phyloP scores from a whole-genome alignment of 2,113 vertebrate species.

The Psilopogon haemacephalus region DNA sequence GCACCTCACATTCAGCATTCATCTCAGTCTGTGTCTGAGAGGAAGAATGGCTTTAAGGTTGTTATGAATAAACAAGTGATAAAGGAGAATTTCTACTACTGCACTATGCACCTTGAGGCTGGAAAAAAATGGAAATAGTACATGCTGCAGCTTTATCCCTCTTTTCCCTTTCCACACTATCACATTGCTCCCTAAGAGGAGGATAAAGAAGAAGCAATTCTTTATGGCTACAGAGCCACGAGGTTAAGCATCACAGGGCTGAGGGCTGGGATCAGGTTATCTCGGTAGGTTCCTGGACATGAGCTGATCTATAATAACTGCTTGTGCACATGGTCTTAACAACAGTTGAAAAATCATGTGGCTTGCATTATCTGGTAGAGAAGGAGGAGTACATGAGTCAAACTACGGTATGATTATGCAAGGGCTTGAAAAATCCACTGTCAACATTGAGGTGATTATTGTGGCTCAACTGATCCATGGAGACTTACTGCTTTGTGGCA shows the following conservation, averaged over 20 bases:
- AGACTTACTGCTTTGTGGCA: background rate
- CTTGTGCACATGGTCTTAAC: background rate
- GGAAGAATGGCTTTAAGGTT: background rate
- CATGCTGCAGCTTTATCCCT: background rate
- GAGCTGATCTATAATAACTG: background rate
- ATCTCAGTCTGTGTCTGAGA: background rate
- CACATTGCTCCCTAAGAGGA: background rate
- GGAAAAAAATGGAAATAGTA: background rate
- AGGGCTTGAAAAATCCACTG: rapidly evolving
- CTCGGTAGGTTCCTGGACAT: background rate
- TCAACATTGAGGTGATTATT: background rate
- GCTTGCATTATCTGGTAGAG: background rate
- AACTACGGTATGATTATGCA: background rate
- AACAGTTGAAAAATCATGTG: background rate
- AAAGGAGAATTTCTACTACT: background rate
- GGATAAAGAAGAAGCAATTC: background rate
- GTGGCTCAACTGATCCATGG: background rate
- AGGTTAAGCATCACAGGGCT: background rate
- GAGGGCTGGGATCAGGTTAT: background rate
- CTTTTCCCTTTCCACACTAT: background rate
- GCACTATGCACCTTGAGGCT: background rate
- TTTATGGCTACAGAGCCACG: background rate
- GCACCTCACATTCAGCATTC: background rate
- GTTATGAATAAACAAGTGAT: background rate
- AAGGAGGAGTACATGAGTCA: background rate